These are phyloP conservation scores for Dastarcus helophoroides DNA, from an alignment of 2,888 invertebrate species.

Conservation along the genomic window DNA sequence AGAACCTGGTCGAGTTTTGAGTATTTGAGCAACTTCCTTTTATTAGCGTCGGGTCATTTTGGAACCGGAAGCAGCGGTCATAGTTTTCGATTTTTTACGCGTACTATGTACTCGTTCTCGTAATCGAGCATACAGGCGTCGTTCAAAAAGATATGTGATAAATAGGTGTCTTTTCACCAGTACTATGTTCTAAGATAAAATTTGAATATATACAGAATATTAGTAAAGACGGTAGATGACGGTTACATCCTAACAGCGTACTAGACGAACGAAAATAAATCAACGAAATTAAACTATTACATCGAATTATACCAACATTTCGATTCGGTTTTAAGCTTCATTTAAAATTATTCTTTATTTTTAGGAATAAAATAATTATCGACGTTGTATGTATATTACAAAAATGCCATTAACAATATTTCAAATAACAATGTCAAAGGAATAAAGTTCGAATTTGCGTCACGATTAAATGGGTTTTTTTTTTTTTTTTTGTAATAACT, in stretches of 20 bases:
- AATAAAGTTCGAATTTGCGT: no score
- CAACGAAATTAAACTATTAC: conserved; percentile 7
- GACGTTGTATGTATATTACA: conserved; percentile 26
- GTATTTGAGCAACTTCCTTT: conserved; percentile 32
- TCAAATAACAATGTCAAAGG: conserved; percentile 30
- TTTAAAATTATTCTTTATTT: conserved; percentile 10
- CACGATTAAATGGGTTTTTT: no score
- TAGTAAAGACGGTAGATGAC: conserved; percentile 19
- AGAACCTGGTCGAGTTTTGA: no score
- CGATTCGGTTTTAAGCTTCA: conserved; percentile 12
- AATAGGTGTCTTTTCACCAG: no score
- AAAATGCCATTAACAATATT: conserved; percentile 32
- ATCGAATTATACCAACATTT: conserved; percentile 14
- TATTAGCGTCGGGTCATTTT: no score
- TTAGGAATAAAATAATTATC: conserved; percentile 28
- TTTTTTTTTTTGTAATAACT: no score
- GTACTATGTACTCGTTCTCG: conserved; percentile 1
- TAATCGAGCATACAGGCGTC: conserved; percentile 20
- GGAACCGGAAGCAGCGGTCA: neutral
- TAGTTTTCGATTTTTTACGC: conserved; percentile 1
- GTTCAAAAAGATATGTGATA: conserved; percentile 21
- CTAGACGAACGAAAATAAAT: conserved; percentile 21
- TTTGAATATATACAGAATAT: no score
- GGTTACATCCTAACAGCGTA: conserved; percentile 25
- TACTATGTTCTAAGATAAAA: no score